Evolutionary conservation across 2,797 vertebrate genomes (phyloP).

Genomic region (Sphenodon punctatus): DNA sequence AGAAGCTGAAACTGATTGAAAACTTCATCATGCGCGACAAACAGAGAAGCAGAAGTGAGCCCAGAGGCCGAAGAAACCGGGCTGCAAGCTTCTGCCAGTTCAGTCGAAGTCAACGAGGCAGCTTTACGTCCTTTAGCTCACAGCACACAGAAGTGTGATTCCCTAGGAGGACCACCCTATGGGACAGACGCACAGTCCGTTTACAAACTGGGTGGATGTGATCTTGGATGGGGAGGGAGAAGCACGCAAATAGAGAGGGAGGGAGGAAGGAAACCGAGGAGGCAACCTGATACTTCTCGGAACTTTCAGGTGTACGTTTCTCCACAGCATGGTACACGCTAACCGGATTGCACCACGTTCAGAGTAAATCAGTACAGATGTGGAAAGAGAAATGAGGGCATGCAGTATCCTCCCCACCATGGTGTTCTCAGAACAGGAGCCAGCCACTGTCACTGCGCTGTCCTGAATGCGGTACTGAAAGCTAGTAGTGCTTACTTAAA

Average conservation of each 20-base stretch:
- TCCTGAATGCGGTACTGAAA: neutral
- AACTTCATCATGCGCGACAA: constrained; percentile 80
- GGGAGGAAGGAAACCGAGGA: neutral
- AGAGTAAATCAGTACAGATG: neutral
- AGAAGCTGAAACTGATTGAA: constrained; percentile 90
- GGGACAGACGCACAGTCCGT: neutral
- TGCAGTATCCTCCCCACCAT: accelerated
- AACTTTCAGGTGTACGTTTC: neutral
- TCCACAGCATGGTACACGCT: neutral
- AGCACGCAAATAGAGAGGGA: neutral
- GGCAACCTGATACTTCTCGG: neutral
- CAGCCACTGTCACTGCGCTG: accelerated
- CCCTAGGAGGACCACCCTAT: neutral
- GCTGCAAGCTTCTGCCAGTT: constrained; percentile 86
- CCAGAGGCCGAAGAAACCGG: constrained; percentile 62
- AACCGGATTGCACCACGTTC: constrained; percentile 5
- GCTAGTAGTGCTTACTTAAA: neutral
- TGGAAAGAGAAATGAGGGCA: too few relatives aligned
- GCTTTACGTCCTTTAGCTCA: constrained; percentile 73
- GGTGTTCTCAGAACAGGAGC: accelerated
- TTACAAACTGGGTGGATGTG: neutral
- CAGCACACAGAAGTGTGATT: constrained; percentile 91
- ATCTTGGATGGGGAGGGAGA: neutral
- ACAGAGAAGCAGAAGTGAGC: neutral
- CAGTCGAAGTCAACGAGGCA: constrained; percentile 72